Percentiles rank a stretch among this genome's conserved stretches.
These are phyloP conservation scores for Acrobasis repandana DNA, from an alignment of 2,888 invertebrate genomes.

Conservation along the genomic window DNA sequence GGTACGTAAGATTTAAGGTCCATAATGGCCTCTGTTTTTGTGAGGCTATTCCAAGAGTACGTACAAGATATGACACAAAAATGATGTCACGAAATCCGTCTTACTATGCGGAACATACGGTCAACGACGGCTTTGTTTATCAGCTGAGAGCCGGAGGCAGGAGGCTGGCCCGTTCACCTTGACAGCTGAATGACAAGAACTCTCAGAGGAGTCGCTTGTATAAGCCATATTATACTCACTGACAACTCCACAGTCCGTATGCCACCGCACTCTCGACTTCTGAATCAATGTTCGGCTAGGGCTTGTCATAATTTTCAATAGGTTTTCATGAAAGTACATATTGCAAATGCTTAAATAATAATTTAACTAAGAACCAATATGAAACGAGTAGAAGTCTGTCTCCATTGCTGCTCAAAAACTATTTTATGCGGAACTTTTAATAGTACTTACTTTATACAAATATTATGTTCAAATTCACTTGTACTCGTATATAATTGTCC, in stretches of 20 bases:
- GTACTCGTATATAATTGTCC: too few relatives aligned
- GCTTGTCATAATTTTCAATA: not conserved
- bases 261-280: not conserved
- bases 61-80: conserved; percentile 5
- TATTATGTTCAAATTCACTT: too few relatives aligned
- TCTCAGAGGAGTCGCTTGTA: not conserved
- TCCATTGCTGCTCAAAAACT: too few relatives aligned
- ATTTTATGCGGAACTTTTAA: too few relatives aligned
- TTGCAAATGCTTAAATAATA: too few relatives aligned
- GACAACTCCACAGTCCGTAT: not conserved
- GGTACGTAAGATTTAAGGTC: too few relatives aligned
- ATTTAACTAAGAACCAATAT: too few relatives aligned
- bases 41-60: not conserved
- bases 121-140: conserved; percentile 7
- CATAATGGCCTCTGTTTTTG: not conserved
- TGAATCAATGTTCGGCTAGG: not conserved
- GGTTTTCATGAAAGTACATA: too few relatives aligned
- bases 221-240: not conserved
- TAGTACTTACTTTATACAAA: too few relatives aligned
- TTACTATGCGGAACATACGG: conserved; percentile 14
- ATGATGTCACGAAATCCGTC: conserved; percentile 15
- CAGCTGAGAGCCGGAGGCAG: conserved; percentile 16
- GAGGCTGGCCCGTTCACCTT: conserved; percentile 10
- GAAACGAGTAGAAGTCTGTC: too few relatives aligned
- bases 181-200: conserved; percentile 8